These are phyloP conservation scores for Semnornis frantzii DNA, from an alignment of 2,113 vertebrate genomes.

Conservation along the genomic window DNA sequence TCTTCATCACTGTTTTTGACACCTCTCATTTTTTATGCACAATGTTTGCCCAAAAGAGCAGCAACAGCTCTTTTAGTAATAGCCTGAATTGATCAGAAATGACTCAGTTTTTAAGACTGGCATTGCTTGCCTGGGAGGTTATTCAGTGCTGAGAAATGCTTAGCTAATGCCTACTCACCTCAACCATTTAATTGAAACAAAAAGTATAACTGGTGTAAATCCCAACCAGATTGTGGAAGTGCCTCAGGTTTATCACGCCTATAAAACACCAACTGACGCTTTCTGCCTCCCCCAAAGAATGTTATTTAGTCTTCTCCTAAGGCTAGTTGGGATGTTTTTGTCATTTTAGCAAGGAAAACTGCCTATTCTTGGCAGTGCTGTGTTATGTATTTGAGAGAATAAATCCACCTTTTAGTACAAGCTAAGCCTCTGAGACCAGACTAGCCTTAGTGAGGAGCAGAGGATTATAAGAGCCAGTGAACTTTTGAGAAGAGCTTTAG, in stretches of 20 bases:
- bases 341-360: background rate
- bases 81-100: background rate
- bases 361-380: background rate
- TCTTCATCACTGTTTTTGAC: conserved; percentile 2
- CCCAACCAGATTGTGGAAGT: background rate
- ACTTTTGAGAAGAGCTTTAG: background rate
- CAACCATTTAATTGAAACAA: background rate
- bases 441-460: background rate
- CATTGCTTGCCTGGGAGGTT: background rate
- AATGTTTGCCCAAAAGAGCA: background rate
- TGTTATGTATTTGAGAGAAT: background rate
- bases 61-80: background rate
- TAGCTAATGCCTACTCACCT: background rate
- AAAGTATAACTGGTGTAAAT: background rate
- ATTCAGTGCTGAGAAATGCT: background rate
- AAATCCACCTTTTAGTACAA: conserved; percentile 6
- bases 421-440: background rate
- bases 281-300: background rate
- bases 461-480: conserved; percentile 8
- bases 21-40: conserved; percentile 17
- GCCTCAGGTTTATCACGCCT: background rate
- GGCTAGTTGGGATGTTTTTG: background rate
- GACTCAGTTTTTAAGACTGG: background rate
- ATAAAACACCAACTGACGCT: background rate
- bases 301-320: background rate